phyloP scores from a whole-genome alignment of 2,113 vertebrate genomes.

The Neoarius graeffei region DNA sequence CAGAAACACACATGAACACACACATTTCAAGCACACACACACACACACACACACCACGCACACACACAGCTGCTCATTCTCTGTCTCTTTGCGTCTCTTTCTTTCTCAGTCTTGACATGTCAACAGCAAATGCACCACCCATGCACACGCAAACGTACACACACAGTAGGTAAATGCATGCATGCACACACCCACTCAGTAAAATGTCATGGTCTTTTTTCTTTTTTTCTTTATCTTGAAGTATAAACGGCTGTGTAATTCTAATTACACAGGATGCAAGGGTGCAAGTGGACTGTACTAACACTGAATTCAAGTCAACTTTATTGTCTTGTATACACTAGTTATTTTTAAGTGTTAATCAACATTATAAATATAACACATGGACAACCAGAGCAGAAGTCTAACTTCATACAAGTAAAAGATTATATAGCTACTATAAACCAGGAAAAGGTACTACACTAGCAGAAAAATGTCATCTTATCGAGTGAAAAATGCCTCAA shows the following conservation, averaged over 20 bases:
- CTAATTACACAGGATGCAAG: background rate
- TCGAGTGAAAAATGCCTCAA: background rate
- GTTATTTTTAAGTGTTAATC: background rate
- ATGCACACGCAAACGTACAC: constrained; percentile 38
- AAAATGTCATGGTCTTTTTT: constrained; percentile 44
- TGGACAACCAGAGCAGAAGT: background rate
- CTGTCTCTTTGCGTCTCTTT: constrained; percentile 41
- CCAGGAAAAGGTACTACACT: background rate
- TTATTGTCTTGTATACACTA: background rate
- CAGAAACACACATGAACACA: constrained; percentile 6
- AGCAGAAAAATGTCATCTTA: background rate
- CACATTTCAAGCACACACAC: background rate
- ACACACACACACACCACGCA: constrained; percentile 1
- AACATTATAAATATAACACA: background rate
- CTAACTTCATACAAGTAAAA: background rate
- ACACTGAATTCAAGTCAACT: background rate
- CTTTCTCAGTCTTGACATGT: constrained; percentile 36
- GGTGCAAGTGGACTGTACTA: background rate
- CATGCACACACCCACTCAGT: constrained; percentile 44
- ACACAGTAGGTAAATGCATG: constrained; percentile 22
- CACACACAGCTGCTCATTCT: constrained; percentile 46
- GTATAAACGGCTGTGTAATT: background rate
- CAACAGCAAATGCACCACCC: constrained; percentile 30
- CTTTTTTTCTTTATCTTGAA: background rate
- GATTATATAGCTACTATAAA: background rate